Base-by-base conservation (phyloP, 35 echinoderm and acorn worm species). In the Amphiura filiformis region DNA sequence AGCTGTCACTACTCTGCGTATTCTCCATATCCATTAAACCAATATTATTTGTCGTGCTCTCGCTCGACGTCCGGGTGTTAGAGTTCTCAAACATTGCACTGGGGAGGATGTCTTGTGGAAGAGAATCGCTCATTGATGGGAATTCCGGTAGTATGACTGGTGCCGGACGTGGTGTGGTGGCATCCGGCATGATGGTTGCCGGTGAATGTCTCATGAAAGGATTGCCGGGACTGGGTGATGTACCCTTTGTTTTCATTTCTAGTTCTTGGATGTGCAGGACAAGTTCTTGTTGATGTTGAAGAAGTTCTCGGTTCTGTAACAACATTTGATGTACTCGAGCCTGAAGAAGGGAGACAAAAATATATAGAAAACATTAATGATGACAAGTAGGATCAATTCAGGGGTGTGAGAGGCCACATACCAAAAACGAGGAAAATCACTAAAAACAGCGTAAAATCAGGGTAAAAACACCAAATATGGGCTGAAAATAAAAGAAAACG, bases 261-360 rank as follows among this genome's bases (percentile, higher is more conserved):
- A 99, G 84, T 39, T 99, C 96, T 39, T 95, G 96, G 1, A 99
- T 64, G 33, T 89, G 78, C 4, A 83, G 78, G 0, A 99, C 90
- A 1, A 99, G 88, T 38, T 99, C 87, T 75, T 99, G 93, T 38
- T 99, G 96, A 38, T 92, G 84, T 77, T 92, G 76, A 0, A 99
- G 86, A 26, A 99, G 90, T n/a, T 99, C 93, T 36, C 87, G 84
- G 88, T 99, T 99, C 61, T 99, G 93, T 31, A 99, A 40, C 76
- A 94, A 84, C 32, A 99, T 84, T n/a, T 94, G 93, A 41, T 99
- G 96, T 3, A 99, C 87, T 90, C 96, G 77, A 78, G 96, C 93
- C 96, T 99, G 86, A 65, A 80, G 13, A 80, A 80, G 34, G 3
- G 17, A 80, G 34, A 80, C 78, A 80, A n/a, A n/a, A 35, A 9